These are phyloP conservation scores for Panzeria rudis DNA, from an alignment of 2,888 invertebrate species.

Conservation along the genomic window DNA sequence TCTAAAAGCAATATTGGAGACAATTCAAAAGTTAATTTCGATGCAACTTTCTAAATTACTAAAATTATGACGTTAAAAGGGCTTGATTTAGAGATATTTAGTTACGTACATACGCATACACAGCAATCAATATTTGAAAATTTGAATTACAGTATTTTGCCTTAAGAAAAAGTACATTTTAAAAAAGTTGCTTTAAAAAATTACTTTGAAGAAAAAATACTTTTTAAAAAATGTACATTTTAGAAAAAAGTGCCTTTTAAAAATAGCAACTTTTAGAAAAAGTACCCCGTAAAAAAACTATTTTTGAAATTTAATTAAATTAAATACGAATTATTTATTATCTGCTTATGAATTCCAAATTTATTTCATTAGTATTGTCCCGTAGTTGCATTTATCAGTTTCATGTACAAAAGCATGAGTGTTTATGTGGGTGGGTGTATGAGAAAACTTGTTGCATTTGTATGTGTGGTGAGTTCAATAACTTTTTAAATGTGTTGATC, in stretches of 20 bases:
- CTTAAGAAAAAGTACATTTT: neutral
- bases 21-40: no score
- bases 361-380: neutral
- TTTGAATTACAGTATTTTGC: neutral
- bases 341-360: neutral
- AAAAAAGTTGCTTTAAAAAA: neutral
- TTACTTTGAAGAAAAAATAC: neutral
- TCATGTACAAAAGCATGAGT: neutral
- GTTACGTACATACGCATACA: no score
- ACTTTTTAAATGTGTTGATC: slow-evolving; percentile 61
- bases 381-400: neutral
- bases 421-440: neutral
- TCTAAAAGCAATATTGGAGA: no score
- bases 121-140: no score
- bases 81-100: no score
- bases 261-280: neutral
- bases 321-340: neutral
- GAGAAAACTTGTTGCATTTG: neutral
- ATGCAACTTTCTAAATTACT: no score
- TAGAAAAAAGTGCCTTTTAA: neutral
- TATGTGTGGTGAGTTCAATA: slow-evolving; percentile 52
- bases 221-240: neutral
- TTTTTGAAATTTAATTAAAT: neutral
- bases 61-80: no score
- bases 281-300: neutral